phyloP scores from a whole-genome alignment of 2,113 vertebrate genomes.

The Marcusenius ussheri region DNA sequence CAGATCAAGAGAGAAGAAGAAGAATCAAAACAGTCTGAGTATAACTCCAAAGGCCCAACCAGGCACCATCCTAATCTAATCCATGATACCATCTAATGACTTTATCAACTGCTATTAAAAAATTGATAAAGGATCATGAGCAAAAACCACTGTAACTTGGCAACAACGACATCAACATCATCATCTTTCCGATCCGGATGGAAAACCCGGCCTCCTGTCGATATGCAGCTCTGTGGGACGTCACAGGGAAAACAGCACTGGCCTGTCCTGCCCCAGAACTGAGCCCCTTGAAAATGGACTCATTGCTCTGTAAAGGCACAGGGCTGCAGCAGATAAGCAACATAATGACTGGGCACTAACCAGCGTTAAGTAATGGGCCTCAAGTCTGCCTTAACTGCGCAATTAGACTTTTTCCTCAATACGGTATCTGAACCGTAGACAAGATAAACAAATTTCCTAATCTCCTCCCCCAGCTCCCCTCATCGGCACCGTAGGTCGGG shows the following conservation, averaged over 20 bases:
- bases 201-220: not conserved
- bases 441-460: slow-evolving; percentile 11
- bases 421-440: not conserved
- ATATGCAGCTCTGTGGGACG: not conserved
- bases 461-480: not conserved
- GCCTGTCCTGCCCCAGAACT: not conserved
- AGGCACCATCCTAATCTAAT: not conserved
- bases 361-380: not conserved
- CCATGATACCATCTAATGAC: not conserved
- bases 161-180: not conserved
- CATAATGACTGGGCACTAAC: slow-evolving; percentile 8
- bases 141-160: not conserved
- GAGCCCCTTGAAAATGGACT: not conserved
- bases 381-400: not conserved
- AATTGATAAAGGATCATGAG: not conserved
- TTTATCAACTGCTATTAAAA: not conserved
- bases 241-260: not conserved
- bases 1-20: not conserved
- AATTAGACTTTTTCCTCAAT: slow-evolving; percentile 1
- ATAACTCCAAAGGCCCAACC: not conserved
- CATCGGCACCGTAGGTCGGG: not conserved
- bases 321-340: not conserved
- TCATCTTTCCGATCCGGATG: not conserved
- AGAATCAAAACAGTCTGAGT: not conserved
- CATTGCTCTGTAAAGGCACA: not conserved